phyloP scores from a whole-genome alignment of 1,140 invertebrate genomes.

The Hylyphantes graminicola region DNA sequence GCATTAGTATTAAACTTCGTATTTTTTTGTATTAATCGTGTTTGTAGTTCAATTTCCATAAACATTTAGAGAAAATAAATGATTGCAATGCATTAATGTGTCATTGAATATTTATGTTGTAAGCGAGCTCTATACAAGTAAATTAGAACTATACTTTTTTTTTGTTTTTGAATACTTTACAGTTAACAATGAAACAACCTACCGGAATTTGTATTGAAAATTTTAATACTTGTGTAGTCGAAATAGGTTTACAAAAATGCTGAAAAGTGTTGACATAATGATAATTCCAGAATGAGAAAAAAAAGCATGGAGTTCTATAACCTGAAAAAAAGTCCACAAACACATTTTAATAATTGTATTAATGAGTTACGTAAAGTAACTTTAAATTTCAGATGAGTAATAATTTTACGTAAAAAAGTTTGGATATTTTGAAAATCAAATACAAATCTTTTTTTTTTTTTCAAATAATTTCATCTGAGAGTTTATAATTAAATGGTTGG shows the following conservation, averaged over 20 bases:
- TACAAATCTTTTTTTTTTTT: background rate
- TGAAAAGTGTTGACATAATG: conserved; percentile 43
- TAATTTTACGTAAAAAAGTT: background rate
- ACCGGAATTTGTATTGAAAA: background rate
- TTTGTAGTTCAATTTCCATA: no score
- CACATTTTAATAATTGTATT: background rate
- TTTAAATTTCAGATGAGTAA: background rate
- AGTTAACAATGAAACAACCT: no score
- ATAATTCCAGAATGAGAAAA: conserved; percentile 44
- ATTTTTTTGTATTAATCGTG: no score
- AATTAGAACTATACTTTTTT: no score
- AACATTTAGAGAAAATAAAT: no score
- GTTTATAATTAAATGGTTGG: background rate
- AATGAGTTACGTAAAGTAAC: background rate
- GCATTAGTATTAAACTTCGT: no score
- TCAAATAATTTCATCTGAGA: background rate
- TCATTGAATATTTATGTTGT: no score
- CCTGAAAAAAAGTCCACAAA: conserved; percentile 14
- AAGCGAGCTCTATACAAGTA: no score
- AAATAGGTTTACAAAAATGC: conserved; percentile 32
- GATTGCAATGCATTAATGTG: no score
- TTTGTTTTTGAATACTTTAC: no score
- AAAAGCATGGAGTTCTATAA: conserved; percentile 36
- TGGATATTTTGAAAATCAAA: background rate
- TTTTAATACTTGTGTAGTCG: background rate